Percentiles rank a stretch among this genome's conserved stretches.
Evolutionary conservation across 2,888 invertebrate genomes (phyloP).

Genomic region (Esperia sulphurella): DNA sequence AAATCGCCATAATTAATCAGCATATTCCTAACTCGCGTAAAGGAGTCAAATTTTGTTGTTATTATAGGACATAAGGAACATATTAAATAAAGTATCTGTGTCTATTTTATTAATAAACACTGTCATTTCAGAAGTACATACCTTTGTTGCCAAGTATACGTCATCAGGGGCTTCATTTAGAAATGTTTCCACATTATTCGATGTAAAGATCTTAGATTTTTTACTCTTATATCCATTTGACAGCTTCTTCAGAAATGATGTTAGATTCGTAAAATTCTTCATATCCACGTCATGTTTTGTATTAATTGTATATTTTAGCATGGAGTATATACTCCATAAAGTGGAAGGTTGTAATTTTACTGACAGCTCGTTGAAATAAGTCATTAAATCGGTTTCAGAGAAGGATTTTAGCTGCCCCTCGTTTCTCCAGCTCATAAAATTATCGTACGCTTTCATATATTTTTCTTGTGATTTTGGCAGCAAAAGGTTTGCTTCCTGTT

Average conservation of each 20-base stretch:
- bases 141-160: conserved; percentile 6
- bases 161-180: conserved; percentile 13
- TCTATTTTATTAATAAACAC: too few relatives aligned
- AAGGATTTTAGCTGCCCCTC: conserved; percentile 4
- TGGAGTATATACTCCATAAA: conserved; percentile 7
- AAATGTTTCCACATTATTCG: conserved; percentile 11
- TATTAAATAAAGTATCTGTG: too few relatives aligned
- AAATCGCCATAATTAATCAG: background rate
- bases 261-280: conserved; percentile 5
- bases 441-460: conserved; percentile 6
- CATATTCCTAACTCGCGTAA: too few relatives aligned
- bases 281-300: conserved; percentile 7
- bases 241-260: conserved; percentile 6
- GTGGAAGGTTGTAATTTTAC: conserved; percentile 4
- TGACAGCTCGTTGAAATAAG: conserved; percentile 9
- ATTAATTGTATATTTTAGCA: conserved; percentile 5
- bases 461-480: conserved; percentile 6
- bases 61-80: too few relatives aligned
- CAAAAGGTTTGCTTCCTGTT: background rate
- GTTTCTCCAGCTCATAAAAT: conserved; percentile 10
- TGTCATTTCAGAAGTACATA: background rate
- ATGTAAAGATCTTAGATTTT: conserved; percentile 9
- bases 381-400: conserved; percentile 9
- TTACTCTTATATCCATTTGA: conserved; percentile 7
- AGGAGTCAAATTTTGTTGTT: too few relatives aligned